A percentile compares a stretch with the other conserved stretches of the same genome.
Conservation (phyloP, 2,113 vertebrate species). For the Myotis lucifugus region DNA sequence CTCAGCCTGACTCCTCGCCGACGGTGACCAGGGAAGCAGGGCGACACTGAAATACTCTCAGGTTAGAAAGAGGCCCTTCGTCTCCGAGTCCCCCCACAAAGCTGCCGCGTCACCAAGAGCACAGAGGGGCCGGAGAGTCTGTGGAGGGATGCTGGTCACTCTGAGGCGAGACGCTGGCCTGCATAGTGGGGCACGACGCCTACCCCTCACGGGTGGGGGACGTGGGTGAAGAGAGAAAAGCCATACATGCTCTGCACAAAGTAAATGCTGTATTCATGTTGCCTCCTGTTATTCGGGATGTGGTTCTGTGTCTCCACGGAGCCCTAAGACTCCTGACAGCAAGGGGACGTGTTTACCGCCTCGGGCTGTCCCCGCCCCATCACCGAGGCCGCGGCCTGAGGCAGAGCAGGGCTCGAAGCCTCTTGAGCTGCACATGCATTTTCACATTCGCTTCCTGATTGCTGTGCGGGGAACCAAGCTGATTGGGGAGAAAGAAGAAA, state of each 20-base stretch:
- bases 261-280: not conserved
- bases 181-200: not conserved
- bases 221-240: not conserved
- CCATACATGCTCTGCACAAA: not conserved
- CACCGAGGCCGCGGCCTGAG: not conserved
- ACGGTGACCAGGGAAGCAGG: not conserved
- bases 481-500: too few relatives aligned
- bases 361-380: not conserved
- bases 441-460: not conserved
- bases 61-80: not conserved
- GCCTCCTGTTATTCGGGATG: not conserved
- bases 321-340: not conserved
- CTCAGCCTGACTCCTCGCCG: not conserved
- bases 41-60: too few relatives aligned
- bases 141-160: not conserved
- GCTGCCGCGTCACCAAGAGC: not conserved
- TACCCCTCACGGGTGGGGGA: not conserved
- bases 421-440: not conserved
- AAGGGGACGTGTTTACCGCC: not conserved
- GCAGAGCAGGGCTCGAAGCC: not conserved
- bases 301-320: not conserved
- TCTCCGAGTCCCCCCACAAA: not conserved
- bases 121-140: not conserved
- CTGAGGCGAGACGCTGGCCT: not conserved
- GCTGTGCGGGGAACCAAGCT: not conserved